Conservation (phyloP, 2,888 invertebrate species). For the Bunonema sp. region DNA sequence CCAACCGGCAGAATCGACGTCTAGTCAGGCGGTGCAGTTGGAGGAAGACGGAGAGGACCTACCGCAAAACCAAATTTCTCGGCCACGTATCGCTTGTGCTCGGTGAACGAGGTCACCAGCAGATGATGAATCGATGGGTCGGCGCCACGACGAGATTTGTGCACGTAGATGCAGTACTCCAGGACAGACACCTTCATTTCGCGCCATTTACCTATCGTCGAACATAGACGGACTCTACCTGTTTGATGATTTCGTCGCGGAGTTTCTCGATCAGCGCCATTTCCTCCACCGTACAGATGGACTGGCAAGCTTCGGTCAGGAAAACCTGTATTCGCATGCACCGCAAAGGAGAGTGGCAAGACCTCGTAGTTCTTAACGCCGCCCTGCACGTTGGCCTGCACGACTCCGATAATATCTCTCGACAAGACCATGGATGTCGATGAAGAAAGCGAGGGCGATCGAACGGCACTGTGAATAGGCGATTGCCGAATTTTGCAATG, state of each 20-base stretch:
- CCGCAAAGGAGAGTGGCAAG: neutral
- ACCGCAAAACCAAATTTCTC: conserved; percentile 23
- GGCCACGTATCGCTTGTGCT: conserved; percentile 22
- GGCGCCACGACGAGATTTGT: conserved; percentile 8
- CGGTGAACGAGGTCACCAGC: conserved; percentile 18
- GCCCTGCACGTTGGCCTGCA: conserved; percentile 21
- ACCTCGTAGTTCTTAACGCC: conserved; percentile 23
- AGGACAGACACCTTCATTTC: conserved; percentile 18
- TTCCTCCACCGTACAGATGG: conserved; percentile 19
- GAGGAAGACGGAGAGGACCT: too few species aligned
- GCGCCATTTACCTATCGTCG: neutral
- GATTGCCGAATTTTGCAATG: too few species aligned
- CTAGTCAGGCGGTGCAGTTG: too few species aligned
- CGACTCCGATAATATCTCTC: conserved; percentile 26
- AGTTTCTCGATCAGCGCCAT: conserved; percentile 12
- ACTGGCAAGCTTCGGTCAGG: conserved; percentile 20
- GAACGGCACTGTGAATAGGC: conserved; percentile 9
- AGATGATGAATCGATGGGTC: conserved; percentile 17
- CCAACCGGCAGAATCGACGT: too few species aligned
- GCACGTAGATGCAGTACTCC: conserved; percentile 30
- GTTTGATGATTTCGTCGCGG: conserved; percentile 19
- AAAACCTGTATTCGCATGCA: conserved; percentile 9
- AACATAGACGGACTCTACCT: conserved; percentile 5
- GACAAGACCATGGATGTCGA: conserved; percentile 7
- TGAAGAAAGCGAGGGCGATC: conserved; percentile 1